These are phyloP conservation scores for Mungos mungo DNA, from an alignment of 2,113 vertebrate species.

Conservation along the genomic window DNA sequence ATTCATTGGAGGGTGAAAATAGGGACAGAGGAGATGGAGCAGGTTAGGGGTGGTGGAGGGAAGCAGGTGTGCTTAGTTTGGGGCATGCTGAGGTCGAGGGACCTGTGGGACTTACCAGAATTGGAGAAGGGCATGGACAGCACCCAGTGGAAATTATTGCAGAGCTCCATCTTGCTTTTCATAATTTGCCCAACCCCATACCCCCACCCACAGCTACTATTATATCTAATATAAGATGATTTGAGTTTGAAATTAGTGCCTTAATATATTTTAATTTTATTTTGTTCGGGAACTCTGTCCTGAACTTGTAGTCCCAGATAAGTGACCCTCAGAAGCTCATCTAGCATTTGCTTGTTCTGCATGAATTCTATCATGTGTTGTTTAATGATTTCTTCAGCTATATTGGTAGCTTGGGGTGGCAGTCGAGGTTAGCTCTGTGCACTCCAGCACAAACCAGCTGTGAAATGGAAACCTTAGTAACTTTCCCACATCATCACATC, in stretches of 20 bases:
- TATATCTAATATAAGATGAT: background rate
- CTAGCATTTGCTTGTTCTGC: background rate
- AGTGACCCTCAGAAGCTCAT: background rate
- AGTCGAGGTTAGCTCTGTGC: background rate
- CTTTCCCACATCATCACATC: background rate
- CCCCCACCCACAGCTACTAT: background rate
- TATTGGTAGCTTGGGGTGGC: background rate
- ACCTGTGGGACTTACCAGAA: background rate
- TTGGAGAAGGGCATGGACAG: background rate
- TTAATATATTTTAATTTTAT: background rate
- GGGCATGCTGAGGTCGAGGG: background rate
- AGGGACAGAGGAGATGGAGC: background rate
- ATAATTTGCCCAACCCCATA: background rate
- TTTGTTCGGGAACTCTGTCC: background rate
- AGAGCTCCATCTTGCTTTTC: background rate
- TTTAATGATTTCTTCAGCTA: background rate
- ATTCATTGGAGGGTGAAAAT: background rate
- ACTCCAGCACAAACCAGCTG: background rate
- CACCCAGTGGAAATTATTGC: background rate
- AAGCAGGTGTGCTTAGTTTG: background rate
- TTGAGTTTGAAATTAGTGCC: background rate
- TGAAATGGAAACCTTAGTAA: background rate
- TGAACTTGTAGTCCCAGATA: background rate
- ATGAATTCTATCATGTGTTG: background rate
- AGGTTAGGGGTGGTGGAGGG: background rate